A percentile compares a stretch with the other conserved stretches of the same genome.
Conservation (phyloP, 2,113 vertebrate species). For the Phalacrocorax brasilianus region DNA sequence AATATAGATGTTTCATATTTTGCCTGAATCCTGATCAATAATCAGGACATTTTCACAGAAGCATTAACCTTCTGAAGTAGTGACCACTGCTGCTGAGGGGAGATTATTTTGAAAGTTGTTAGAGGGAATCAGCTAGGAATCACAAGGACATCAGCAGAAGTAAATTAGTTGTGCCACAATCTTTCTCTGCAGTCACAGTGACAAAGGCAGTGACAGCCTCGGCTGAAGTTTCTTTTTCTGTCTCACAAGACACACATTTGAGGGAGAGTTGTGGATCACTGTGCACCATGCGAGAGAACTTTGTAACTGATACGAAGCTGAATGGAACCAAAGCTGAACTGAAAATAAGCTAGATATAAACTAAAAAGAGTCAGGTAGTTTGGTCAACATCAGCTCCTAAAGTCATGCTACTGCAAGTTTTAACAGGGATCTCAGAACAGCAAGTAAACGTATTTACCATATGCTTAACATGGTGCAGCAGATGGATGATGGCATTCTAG, state of each 20-base stretch:
- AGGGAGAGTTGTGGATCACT: background rate
- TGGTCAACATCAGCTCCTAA: background rate
- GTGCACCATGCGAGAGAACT: background rate
- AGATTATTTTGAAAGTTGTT: background rate
- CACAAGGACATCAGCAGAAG: background rate
- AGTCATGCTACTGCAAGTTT: background rate
- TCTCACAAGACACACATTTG: background rate
- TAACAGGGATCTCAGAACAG: constrained; percentile 29
- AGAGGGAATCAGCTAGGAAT: background rate
- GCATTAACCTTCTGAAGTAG: background rate
- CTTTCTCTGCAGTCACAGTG: background rate
- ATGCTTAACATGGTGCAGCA: constrained; percentile 1
- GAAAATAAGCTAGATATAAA: background rate
- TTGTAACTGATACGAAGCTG: background rate
- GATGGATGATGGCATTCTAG: constrained; percentile 25
- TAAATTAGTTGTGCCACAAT: background rate
- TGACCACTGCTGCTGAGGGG: background rate
- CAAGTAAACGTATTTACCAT: constrained; percentile 42
- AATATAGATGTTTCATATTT: background rate
- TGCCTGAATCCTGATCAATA: background rate
- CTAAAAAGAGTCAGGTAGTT: background rate
- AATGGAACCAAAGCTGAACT: background rate
- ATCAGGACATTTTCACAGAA: background rate
- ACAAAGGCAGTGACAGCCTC: background rate
- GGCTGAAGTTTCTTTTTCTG: background rate